phyloP scores from a whole-genome alignment of 1,140 invertebrate species.

The Drosophila saltans region DNA sequence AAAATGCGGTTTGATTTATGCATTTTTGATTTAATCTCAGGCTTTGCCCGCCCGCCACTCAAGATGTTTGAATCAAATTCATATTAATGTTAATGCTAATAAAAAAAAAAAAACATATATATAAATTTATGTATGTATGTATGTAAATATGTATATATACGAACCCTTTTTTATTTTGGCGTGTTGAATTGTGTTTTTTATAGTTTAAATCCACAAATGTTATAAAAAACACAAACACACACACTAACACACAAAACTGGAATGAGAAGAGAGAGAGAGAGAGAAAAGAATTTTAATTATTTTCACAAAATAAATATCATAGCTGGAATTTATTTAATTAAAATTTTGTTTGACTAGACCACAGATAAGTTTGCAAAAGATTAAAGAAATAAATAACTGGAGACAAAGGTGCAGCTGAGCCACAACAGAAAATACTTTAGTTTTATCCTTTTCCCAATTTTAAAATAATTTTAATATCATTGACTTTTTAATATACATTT shows the following conservation, averaged over 20 bases:
- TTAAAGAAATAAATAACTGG: too few species aligned
- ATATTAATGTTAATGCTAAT: slow-evolving; percentile 58
- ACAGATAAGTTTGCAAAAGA: neutral
- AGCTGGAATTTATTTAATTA: neutral
- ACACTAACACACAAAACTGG: slow-evolving; percentile 39
- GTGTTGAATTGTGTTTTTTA: slow-evolving; percentile 64
- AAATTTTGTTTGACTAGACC: neutral
- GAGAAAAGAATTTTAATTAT: slow-evolving; percentile 9
- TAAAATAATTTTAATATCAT: too few species aligned
- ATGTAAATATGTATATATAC: slow-evolving; percentile 42
- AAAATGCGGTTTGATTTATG: slow-evolving; percentile 64
- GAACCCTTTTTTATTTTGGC: slow-evolving; percentile 53
- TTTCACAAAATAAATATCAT: neutral
- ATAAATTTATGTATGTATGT: slow-evolving; percentile 17
- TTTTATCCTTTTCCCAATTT: too few species aligned
- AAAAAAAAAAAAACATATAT: slow-evolving; percentile 48
- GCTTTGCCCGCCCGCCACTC: slow-evolving; percentile 6
- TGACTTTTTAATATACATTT: too few species aligned
- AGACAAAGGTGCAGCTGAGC: neutral
- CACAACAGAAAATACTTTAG: neutral
- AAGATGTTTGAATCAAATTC: slow-evolving; percentile 28
- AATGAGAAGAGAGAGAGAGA: slow-evolving; percentile 48
- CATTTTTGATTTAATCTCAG: slow-evolving; percentile 46
- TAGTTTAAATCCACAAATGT: slow-evolving; percentile 65
- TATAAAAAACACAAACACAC: slow-evolving; percentile 51